Conservation (phyloP, 2,113 vertebrate species). For the Heterotilapia buettikoferi region DNA sequence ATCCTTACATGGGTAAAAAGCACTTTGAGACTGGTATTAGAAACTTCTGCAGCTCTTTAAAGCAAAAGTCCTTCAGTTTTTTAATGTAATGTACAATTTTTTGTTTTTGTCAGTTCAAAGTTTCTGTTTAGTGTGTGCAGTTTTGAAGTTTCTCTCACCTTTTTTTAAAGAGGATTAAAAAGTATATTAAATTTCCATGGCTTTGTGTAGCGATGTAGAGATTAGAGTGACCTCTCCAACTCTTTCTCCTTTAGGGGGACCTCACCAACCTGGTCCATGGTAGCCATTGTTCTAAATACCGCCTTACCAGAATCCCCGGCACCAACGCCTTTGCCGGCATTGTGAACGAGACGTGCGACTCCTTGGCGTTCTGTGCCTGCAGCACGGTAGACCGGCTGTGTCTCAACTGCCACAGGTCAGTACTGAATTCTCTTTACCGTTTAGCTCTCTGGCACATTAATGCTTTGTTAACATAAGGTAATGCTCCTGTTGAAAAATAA, state of each 20-base stretch:
- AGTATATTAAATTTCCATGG: neutral
- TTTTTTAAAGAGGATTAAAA: neutral
- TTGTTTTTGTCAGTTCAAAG: neutral
- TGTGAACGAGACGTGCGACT: constrained; percentile 96
- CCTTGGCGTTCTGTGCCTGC: constrained; percentile 95
- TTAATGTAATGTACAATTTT: neutral
- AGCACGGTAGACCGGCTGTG: constrained; percentile 98
- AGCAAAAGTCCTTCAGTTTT: neutral
- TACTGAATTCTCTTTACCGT: neutral
- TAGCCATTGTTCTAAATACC: constrained; percentile 96
- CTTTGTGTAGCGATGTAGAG: neutral
- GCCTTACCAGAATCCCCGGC: constrained; percentile 88
- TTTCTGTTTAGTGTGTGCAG: neutral
- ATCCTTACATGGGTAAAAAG: neutral
- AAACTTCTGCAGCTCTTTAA: neutral
- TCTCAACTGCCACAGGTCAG: constrained; percentile 96
- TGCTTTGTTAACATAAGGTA: neutral
- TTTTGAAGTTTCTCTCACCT: neutral
- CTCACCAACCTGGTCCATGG: constrained; percentile 96
- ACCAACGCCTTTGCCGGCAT: constrained; percentile 96
- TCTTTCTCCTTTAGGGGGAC: constrained; percentile 77
- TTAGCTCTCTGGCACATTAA: neutral
- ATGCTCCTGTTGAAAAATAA: neutral
- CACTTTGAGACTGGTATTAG: neutral
- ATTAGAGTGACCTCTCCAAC: neutral